Evolutionary conservation across 1,140 invertebrate species (phyloP), one percentile per base, ranked within the genome.

Genomic region (Tenebrio molitor): DNA sequence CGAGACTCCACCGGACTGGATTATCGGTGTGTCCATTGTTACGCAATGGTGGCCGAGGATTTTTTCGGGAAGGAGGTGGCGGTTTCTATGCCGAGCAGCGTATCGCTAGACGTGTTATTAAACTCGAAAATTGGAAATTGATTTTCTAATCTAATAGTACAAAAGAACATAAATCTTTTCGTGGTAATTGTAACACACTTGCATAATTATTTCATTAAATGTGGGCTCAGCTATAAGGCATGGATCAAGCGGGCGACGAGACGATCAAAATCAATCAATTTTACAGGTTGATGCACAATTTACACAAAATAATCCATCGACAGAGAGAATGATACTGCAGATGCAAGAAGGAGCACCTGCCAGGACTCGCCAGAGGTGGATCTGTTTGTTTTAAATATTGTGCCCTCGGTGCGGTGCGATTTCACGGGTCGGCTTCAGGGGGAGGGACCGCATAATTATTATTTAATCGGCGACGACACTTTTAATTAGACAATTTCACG

Each of bases 201-300:
- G 29, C 29, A 5, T 33, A 33, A 33, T 33, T 33, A 33, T 33
- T 33, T 33, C 29, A 33, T 33, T 33, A 33, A 33, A 33, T 33
- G 29, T 33, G 29, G 29, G 29, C 29, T 33, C 10, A 33, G 29
- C 10, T 10, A 33, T 10, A 33, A 4, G 29, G 10, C 29, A 10
- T 5, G 10, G 4, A 33, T 33, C 29, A 33, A 33, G n/a, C n/a
- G n/a, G n/a, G n/a, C n/a, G n/a, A n/a, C n/a, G n/a, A n/a, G n/a
- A n/a, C n/a, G n/a, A n/a, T n/a, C 29, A 10, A 33, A 33, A 39
- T 39, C 36, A 39, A 39, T 39, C 36, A 39, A 39, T 39, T 39
- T 12, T 39, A 3, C 6, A 12, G 2, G 36, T 39, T 2, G 36
- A 39, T 39, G 36, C 36, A 39, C 36, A 39, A 2, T 39, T 12